phyloP scores from a whole-genome alignment of 2,888 invertebrate species.

The Pomacea canaliculata region DNA sequence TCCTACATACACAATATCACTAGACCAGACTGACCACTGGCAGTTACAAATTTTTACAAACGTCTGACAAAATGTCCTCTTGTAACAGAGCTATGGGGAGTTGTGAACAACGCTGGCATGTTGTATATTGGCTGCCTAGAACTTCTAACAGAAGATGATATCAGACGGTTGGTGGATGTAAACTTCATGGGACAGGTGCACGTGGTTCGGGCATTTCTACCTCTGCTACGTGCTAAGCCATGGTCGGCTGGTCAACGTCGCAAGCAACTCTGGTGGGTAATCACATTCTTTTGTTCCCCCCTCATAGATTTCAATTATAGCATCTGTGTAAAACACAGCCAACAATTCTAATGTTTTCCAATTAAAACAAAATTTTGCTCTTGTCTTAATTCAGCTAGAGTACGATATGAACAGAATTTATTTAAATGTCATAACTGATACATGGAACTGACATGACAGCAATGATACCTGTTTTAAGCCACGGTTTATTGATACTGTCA shows the following conservation, averaged over 20 bases:
- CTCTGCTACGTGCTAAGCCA: slow-evolving; percentile 47
- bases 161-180: slow-evolving; percentile 52
- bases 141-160: slow-evolving; percentile 53
- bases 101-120: slow-evolving; percentile 64
- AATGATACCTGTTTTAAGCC: too few relatives aligned
- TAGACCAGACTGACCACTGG: too few relatives aligned
- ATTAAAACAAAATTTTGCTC: background rate
- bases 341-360: background rate
- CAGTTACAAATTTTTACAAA: too few relatives aligned
- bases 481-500: too few relatives aligned
- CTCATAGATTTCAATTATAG: background rate
- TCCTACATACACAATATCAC: too few relatives aligned
- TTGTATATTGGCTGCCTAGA: slow-evolving; percentile 57
- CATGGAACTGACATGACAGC: too few relatives aligned
- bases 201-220: slow-evolving; percentile 56
- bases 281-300: background rate
- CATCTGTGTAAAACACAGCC: background rate
- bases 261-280: slow-evolving; percentile 56
- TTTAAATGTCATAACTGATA: too few relatives aligned
- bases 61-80: too few relatives aligned
- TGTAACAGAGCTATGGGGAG: slow-evolving; percentile 34
- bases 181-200: slow-evolving; percentile 57
- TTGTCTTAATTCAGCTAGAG: too few relatives aligned
- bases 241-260: slow-evolving; percentile 59
- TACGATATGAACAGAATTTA: too few relatives aligned